Evolutionary conservation across 2,888 invertebrate species (phyloP).

Genomic region (Eilema depressum): DNA sequence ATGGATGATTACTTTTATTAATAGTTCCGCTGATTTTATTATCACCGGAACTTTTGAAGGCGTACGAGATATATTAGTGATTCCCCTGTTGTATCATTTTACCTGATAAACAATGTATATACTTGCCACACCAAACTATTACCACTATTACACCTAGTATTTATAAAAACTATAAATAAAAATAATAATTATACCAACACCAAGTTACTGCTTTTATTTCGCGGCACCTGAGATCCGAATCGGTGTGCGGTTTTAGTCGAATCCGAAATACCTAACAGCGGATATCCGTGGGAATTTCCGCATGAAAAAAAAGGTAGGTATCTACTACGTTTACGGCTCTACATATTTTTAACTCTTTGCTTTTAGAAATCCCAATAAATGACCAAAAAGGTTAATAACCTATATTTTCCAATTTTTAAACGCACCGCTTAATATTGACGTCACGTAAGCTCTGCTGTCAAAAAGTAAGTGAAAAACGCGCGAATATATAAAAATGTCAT

Average conservation of each 20-base stretch:
- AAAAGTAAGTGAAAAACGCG: constrained; percentile 24
- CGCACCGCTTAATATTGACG: constrained; percentile 11
- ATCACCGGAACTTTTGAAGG: neutral
- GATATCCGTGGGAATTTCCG: neutral
- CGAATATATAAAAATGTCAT: constrained; percentile 28
- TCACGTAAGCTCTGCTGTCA: constrained; percentile 23
- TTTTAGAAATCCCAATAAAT: neutral
- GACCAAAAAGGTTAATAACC: constrained; percentile 9
- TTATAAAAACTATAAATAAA: neutral
- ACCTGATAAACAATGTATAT: constrained; percentile 5
- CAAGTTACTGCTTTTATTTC: too few species aligned
- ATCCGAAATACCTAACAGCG: too few species aligned
- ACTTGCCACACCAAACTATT: neutral
- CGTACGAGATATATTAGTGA: neutral
- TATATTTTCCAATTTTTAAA: constrained; percentile 15
- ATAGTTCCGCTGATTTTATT: neutral
- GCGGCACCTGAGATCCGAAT: too few species aligned
- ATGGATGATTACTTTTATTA: neutral
- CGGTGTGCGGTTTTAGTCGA: too few species aligned
- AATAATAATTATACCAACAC: too few species aligned
- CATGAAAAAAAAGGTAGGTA: too few species aligned
- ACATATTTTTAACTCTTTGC: neutral
- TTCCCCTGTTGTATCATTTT: neutral
- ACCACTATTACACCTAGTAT: neutral
- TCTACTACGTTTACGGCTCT: neutral